Evolutionary conservation across 2,113 vertebrate species (phyloP), one percentile per base, ranked within the genome.

Genomic region (Penelope pileata): DNA sequence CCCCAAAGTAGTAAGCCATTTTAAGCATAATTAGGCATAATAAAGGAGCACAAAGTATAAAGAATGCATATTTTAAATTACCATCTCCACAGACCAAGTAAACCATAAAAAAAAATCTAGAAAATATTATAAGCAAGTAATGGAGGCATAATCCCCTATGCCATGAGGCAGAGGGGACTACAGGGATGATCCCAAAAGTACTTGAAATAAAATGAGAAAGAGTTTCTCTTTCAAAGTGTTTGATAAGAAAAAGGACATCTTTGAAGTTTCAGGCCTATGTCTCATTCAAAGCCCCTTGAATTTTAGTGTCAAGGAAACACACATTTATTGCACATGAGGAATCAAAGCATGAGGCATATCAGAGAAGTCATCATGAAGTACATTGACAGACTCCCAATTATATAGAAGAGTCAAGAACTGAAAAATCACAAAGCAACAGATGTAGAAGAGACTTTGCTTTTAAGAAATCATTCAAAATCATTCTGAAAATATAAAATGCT

Each of bases 401-500:
- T 5, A 80, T 0, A 53, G 8, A 56, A 76, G 51, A 70, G 27
- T 45, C 32, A 36, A 91, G 38, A 91, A 77, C 0, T 81, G 60
- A 94, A 77, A 91, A 87, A 50, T 45, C 29, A 26, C 59, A 21
- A 62, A 64, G 24, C 40, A 82, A 70, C 26, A 60, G 54, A 74
- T 0, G 2, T 10, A 78, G 38, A 50, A 82, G 54, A 85, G 43
- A 66, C 63, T 74, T 84, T 54, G 36, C 34, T 36, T 73, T 90
- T 66, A 72, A 86, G 84, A 88, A 67, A 85, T 34, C 50, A 59
- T 45, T 56, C 47, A 48, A 90, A 93, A 87, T 62, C 48, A 77
- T 47, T 87, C 70, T 74, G 51, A 78, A 81, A 88, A 93, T 64
- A 40, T 47, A n/a, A 87, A 95, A 84, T 45, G 40, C 36, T 85